Percentiles rank a stretch among this genome's conserved stretches.
These are phyloP conservation scores for Stomatorhinus ivindoensis DNA, from an alignment of 2,113 vertebrate species.

Conservation along the genomic window DNA sequence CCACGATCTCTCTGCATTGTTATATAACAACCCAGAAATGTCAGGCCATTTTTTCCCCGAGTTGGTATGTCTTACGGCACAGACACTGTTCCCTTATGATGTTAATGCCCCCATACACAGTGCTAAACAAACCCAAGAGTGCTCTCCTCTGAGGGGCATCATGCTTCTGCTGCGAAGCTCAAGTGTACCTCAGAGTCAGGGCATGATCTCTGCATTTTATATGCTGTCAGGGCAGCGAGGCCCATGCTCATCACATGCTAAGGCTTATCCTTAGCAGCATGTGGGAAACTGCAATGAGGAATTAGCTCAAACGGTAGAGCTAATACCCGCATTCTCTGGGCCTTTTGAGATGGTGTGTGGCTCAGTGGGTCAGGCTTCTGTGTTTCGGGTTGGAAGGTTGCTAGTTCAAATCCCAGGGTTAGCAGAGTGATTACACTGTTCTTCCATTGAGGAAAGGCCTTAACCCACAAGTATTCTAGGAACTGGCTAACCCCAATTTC, in stretches of 20 bases:
- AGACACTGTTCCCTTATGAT: neutral
- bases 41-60: neutral
- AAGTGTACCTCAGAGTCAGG: neutral
- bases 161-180: neutral
- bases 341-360: neutral
- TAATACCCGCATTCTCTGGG: neutral
- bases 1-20: neutral
- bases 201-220: neutral
- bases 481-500: neutral
- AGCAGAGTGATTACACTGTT: neutral
- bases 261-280: neutral
- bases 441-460: neutral
- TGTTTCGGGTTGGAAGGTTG: neutral
- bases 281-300: conserved; percentile 32
- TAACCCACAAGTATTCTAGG: neutral
- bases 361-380: neutral
- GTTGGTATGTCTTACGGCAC: neutral
- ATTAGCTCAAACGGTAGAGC: conserved; percentile 62
- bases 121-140: neutral
- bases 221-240: neutral
- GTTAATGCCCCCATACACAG: neutral
- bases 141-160: neutral
- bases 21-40: neutral
- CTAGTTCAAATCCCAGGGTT: neutral
- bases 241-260: neutral